Evolutionary conservation across 2,113 vertebrate species (phyloP).

Genomic region (Caloenas nicobarica): DNA sequence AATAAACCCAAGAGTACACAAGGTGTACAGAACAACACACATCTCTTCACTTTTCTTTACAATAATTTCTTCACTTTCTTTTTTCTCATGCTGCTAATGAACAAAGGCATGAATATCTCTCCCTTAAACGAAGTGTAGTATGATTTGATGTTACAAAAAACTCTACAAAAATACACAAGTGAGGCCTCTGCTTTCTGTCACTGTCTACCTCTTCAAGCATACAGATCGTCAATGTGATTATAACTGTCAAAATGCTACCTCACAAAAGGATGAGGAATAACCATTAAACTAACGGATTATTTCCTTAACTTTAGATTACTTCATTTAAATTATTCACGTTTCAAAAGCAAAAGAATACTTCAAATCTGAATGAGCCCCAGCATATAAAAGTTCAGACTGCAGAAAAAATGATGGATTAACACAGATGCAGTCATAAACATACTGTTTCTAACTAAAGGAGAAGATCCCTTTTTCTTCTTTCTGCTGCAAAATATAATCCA

Average conservation of each 20-base stretch:
- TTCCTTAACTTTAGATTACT: not conserved
- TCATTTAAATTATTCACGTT: not conserved
- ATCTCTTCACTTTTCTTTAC: not conserved
- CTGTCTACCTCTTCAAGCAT: not conserved
- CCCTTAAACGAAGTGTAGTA: not conserved
- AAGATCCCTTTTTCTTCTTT: not conserved
- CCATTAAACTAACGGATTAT: not conserved
- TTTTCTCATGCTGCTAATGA: not conserved
- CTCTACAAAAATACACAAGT: not conserved
- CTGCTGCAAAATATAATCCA: not conserved
- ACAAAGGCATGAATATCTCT: not conserved
- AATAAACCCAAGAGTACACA: too few species aligned
- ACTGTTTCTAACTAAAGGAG: not conserved
- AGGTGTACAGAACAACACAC: too few species aligned
- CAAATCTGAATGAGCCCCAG: not conserved
- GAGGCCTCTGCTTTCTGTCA: not conserved
- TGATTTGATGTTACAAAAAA: not conserved
- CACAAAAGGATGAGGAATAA: not conserved
- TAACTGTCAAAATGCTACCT: not conserved
- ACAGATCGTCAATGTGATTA: not conserved
- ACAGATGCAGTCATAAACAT: not conserved
- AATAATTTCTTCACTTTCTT: not conserved
- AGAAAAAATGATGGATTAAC: not conserved
- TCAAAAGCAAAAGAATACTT: not conserved
- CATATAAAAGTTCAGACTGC: not conserved